Base-by-base conservation (phyloP, 1,140 invertebrate species). In the Goniozus legneri region DNA sequence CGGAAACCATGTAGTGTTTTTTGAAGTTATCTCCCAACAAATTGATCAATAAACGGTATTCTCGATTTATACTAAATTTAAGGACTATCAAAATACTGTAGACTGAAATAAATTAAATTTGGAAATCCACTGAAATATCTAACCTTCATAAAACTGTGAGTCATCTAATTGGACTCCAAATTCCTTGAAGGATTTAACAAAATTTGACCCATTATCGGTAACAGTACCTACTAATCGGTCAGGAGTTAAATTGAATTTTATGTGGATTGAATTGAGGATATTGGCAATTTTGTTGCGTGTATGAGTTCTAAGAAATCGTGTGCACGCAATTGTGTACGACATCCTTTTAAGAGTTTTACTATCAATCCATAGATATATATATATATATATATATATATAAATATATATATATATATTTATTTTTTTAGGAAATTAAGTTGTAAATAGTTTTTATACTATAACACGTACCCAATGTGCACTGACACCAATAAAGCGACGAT, bases 231-330 rank as follows among this genome's bases (percentile, higher is more conserved):
- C 36, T 16, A 50, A 30, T 34, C 44, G 18, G 18, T 42, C 43
- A 18, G 22, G 7, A 3, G 13, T 24, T 31, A 49, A 33, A 31
- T 21, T 27, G 33, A 33, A 54, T 21, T 39, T 31, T 18, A 22
- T 21, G 27, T 45, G 33, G 21, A 44, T 49, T 13, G 21, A 22
- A n/a, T 34, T 22, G 31, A 49, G 27, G 4, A 44, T 44, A 39
- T 41, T 7, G 21, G 45, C 50, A 19, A 52, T 44, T 34, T 6
- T 47, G 20, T 52, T 33, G 18, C 50, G 56, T 15, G 49, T 36
- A 39, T 64, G 61, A 13, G 8, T 46, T 33, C 52, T 56, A 13
- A 22, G 27, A 43, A 65, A 56, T 27, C 59, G 45, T 33, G 46
- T 15, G 44, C 45, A 56, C 33, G 32, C 54, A 1, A 56, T 42